Conservation (phyloP, 2,888 invertebrate genomes). For the Masnerella sp. region DNA sequence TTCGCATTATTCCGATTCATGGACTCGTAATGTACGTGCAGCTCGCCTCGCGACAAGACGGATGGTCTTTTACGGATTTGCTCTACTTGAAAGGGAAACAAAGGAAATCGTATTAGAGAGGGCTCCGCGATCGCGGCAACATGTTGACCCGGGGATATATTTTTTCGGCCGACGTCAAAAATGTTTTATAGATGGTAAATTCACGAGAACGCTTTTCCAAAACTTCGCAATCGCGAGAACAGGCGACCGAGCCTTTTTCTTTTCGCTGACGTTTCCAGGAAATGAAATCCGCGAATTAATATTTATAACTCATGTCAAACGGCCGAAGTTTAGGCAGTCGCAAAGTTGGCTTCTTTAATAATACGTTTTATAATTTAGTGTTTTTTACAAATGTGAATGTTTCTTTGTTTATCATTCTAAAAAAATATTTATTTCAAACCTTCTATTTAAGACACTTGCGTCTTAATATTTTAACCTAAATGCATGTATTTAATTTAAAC, state of each 20-base stretch:
- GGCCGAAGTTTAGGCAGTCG: too few species aligned
- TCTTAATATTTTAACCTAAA: too few species aligned
- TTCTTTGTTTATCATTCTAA: too few species aligned
- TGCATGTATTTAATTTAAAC: too few species aligned
- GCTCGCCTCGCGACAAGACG: conserved; percentile 24
- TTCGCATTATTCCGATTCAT: conserved; percentile 43
- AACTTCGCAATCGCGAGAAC: conserved; percentile 5
- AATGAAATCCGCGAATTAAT: not conserved
- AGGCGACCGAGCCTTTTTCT: not conserved
- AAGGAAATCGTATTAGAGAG: conserved; percentile 28
- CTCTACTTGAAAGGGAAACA: conserved; percentile 44
- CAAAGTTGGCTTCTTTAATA: too few species aligned
- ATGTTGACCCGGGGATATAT: conserved; percentile 39
- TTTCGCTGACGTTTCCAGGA: not conserved
- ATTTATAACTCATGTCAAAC: not conserved
- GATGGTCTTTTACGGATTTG: conserved; percentile 42
- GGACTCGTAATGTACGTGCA: conserved; percentile 30
- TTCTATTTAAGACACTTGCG: too few species aligned
- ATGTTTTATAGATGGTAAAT: conserved; percentile 27
- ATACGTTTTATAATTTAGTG: too few species aligned
- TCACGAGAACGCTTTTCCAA: not conserved
- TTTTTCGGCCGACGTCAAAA: conserved; percentile 12
- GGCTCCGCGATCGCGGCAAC: conserved; percentile 9
- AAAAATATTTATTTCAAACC: too few species aligned
- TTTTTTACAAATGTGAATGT: too few species aligned